These are phyloP conservation scores for Gallinago paraguaiae DNA, from an alignment of 2,113 vertebrate genomes.

Conservation along the genomic window DNA sequence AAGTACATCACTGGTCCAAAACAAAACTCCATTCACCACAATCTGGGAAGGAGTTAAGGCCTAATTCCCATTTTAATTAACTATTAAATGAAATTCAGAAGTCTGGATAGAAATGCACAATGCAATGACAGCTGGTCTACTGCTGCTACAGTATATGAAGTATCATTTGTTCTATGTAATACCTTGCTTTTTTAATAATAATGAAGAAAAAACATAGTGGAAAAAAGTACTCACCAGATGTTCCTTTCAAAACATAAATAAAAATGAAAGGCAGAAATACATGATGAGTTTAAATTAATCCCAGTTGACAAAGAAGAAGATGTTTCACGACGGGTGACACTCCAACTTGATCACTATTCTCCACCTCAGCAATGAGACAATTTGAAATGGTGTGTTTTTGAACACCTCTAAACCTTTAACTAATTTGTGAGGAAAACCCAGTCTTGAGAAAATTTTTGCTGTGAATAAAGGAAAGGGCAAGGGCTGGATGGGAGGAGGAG, in stretches of 20 bases:
- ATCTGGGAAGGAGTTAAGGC: background rate
- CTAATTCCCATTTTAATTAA: conserved; percentile 16
- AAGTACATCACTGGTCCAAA: background rate
- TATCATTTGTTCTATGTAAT: background rate
- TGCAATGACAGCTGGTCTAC: background rate
- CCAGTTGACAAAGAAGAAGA: background rate
- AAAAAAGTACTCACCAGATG: background rate
- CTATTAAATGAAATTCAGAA: background rate
- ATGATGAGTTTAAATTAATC: background rate
- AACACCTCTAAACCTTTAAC: background rate
- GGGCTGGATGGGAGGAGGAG: background rate
- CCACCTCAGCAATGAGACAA: background rate
- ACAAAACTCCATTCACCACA: background rate
- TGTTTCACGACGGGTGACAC: background rate
- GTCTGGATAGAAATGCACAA: background rate
- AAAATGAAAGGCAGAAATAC: background rate
- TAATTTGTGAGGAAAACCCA: background rate
- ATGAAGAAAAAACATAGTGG: background rate
- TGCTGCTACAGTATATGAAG: background rate
- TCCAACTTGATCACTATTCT: background rate
- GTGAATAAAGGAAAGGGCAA: background rate
- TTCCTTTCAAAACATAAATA: background rate
- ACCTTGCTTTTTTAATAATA: background rate
- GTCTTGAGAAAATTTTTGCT: background rate
- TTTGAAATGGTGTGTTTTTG: background rate